Base-by-base conservation (phyloP, 2,113 vertebrate species). In the Nicator chloris region DNA sequence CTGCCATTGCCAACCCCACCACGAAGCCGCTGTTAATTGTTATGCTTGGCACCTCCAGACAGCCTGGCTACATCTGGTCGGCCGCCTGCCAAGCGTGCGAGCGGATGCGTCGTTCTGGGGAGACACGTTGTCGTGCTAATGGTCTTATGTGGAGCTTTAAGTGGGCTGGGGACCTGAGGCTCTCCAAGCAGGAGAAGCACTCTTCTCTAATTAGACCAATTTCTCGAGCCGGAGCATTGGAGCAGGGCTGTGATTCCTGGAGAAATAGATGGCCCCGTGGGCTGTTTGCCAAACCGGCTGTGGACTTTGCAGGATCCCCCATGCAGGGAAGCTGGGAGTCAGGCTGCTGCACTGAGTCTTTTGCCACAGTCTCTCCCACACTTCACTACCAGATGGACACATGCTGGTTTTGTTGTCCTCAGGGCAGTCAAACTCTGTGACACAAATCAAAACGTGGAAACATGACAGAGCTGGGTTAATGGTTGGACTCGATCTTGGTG, bases 31-130 rank as follows among this genome's bases (percentile, higher is more conserved):
- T 37, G 78, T 72, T 92, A 61, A 89, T 90, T 88, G 91, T 92
- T 75, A 51, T 47, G 91, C 84, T 91, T 76, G 94, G 95, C 96
- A 93, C 89, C 86, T 86, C 70, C 93, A 45, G 61, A 19, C 86
- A 82, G 87, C 75, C 76, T 45, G 85, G 75, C 92, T 88, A 21
- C 90, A 69, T 79, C 91, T 95, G 94, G 24, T 45, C 8, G 44
- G 80, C 92, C 1, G 6, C 89, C 45, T 57, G 95, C 94, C 89
- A 83, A 66, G 80, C 0, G 6, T 13, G 69, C 0, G 7, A 88
- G 92, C 59, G 37, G 69, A 42, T 5, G 80, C 3, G 12, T 24
- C 8, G 37, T 91, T 77, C 83, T 81, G 61, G 81, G 86, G 86
- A 95, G 86, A 91, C 83, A n/a, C 1, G 2, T 8, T 27, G 63